These are phyloP conservation scores for Luidia sarsii DNA, from an alignment of 53 echinoderm and acorn worm species.

Conservation along the genomic window DNA sequence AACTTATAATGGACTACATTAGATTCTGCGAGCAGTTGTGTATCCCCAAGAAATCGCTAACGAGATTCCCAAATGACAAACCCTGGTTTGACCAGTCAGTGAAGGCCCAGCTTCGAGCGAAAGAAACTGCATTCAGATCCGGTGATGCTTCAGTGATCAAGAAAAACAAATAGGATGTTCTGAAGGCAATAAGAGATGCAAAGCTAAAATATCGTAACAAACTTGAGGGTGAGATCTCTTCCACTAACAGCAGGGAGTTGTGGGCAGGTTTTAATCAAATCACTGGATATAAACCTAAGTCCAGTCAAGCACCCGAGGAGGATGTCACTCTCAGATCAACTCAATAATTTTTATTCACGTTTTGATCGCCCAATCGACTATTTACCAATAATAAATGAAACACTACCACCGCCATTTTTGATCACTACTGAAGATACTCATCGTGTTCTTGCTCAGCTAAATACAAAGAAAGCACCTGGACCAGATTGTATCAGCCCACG, in stretches of 20 bases:
- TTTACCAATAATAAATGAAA: background rate
- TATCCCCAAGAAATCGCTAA: conserved; percentile 19
- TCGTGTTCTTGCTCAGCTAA: conserved; percentile 9
- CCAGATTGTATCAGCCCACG: conserved; percentile 8
- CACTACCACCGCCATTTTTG: background rate
- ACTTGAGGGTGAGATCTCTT: conserved; percentile 25
- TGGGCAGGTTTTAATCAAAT: background rate
- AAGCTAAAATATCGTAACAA: conserved; percentile 11
- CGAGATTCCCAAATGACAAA: conserved; percentile 43
- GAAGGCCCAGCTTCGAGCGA: background rate
- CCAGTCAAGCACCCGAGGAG: background rate
- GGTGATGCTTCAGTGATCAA: conserved; percentile 8
- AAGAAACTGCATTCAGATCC: conserved; percentile 10
- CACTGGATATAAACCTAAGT: conserved; percentile 6
- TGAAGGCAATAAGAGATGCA: conserved; percentile 11
- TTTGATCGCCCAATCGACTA: conserved; percentile 11
- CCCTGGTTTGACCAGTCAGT: conserved; percentile 45
- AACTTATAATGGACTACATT: conserved; percentile 26
- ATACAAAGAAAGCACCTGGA: conserved; percentile 17
- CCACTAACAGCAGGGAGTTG: background rate
- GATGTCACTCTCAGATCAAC: conserved; percentile 18
- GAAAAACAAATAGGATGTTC: conserved; percentile 15
- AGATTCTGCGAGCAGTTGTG: conserved; percentile 46
- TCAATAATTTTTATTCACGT: conserved; percentile 6
- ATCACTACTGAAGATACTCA: background rate